Conservation (phyloP, 2,797 vertebrate species). For the Ispidina picta region DNA sequence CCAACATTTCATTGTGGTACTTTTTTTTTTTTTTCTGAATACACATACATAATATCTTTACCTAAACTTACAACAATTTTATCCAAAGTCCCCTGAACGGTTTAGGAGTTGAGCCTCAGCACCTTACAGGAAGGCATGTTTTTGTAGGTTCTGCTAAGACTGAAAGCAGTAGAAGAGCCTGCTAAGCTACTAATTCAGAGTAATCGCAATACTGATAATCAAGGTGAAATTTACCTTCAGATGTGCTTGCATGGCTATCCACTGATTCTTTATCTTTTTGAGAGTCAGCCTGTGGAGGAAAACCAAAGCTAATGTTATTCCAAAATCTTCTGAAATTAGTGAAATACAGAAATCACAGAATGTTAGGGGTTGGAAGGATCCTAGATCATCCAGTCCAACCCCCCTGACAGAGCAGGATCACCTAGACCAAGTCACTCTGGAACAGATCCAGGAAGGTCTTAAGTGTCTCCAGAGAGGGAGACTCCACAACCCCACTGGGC, state of each 20-base stretch:
- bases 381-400: no score
- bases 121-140: not conserved
- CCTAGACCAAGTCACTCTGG: no score
- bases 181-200: not conserved
- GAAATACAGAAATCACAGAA: not conserved
- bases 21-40: not conserved
- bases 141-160: not conserved
- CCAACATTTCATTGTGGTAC: not conserved
- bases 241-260: constrained; percentile 66
- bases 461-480: no score
- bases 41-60: not conserved
- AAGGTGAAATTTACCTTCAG: constrained; percentile 73
- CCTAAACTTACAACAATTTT: not conserved
- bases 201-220: not conserved
- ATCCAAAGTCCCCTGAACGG: not conserved
- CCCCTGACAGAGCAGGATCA: no score
- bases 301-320: constrained; percentile 34
- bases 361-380: no score
- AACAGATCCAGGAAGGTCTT: no score
- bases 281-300: constrained; percentile 66
- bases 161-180: not conserved
- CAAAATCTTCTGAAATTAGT: not conserved
- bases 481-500: no score
- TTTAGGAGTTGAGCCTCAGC: not conserved
- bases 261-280: constrained; percentile 41